Evolutionary conservation across 2,113 vertebrate genomes (phyloP).

Genomic region (Hemiscyllium ocellatum): DNA sequence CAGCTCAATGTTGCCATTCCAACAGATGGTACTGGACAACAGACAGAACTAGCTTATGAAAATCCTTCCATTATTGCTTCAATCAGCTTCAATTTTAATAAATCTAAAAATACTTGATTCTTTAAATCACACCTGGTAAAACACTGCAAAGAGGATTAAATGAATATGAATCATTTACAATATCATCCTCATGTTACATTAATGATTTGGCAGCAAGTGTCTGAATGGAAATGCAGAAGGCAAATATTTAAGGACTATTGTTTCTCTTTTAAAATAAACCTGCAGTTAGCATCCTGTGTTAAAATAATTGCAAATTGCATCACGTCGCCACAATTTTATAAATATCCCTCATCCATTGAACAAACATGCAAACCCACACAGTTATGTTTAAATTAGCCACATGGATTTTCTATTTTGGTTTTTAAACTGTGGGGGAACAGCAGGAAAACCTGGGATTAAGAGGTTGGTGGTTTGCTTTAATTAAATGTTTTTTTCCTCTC

Average conservation of each 20-base stretch:
- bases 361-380: background rate
- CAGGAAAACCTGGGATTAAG: conserved; percentile 18
- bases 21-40: background rate
- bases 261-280: background rate
- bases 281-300: background rate
- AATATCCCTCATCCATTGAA: background rate
- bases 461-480: conserved; percentile 14
- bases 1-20: background rate
- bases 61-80: conserved; percentile 6
- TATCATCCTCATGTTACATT: background rate
- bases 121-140: background rate
- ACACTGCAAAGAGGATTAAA: background rate
- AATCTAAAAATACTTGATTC: conserved; percentile 29
- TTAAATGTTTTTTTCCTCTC: background rate
- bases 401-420: background rate
- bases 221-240: background rate
- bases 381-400: background rate
- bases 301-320: background rate
- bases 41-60: background rate
- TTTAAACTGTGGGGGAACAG: background rate
- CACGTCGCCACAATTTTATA: background rate
- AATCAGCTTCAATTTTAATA: background rate
- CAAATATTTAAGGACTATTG: background rate
- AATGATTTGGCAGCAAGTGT: background rate
- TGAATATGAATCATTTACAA: background rate